Evolutionary conservation across 2,113 vertebrate species (phyloP).

Genomic region (Archocentrus centrarchus): DNA sequence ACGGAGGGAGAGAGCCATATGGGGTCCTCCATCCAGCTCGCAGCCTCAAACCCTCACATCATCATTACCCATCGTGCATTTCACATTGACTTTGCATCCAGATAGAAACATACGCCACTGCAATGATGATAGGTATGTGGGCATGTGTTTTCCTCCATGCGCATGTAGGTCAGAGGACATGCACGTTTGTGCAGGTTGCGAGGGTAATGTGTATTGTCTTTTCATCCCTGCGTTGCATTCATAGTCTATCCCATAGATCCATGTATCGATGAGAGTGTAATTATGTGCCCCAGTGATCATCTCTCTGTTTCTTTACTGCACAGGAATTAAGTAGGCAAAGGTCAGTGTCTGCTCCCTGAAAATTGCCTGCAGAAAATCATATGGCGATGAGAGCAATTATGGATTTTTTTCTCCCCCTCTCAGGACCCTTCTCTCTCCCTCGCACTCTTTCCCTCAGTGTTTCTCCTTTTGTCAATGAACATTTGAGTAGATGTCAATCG

Average conservation of each 20-base stretch:
- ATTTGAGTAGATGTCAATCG: constrained; percentile 81
- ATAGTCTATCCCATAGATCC: constrained; percentile 76
- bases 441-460: constrained; percentile 61
- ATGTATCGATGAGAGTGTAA: constrained; percentile 84
- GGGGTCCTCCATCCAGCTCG: constrained; percentile 93
- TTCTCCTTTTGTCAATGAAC: constrained; percentile 75
- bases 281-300: constrained; percentile 86
- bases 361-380: constrained; percentile 83
- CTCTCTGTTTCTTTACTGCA: constrained; percentile 82
- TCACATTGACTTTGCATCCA: constrained; percentile 79
- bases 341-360: constrained; percentile 79
- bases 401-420: constrained; percentile 73
- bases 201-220: constrained; percentile 70
- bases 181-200: constrained; percentile 15
- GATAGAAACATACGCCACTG: constrained; percentile 65
- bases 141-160: constrained; percentile 56
- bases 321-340: constrained; percentile 84
- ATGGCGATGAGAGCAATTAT: constrained; percentile 84
- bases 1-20: constrained; percentile 99
- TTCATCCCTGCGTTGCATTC: constrained; percentile 75
- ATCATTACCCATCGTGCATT: constrained; percentile 88
- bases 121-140: constrained; percentile 48
- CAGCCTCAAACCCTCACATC: constrained; percentile 90
- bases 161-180: constrained; percentile 25
- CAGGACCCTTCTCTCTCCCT: constrained; percentile 54